phyloP scores from a whole-genome alignment of 2,888 invertebrate genomes.

The Parasteatoda lunata region DNA sequence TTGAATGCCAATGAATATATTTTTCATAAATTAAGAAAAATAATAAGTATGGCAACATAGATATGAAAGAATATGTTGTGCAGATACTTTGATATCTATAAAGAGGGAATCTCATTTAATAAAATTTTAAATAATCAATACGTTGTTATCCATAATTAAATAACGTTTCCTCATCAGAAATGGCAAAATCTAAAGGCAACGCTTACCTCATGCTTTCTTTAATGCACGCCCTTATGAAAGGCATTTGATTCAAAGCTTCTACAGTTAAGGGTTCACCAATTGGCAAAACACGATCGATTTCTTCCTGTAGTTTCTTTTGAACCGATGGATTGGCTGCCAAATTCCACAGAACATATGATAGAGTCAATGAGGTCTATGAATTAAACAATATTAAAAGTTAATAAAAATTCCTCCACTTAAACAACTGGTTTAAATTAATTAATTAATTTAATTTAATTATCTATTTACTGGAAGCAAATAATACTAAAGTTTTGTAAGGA shows the following conservation, averaged over 20 bases:
- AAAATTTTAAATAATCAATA: no score
- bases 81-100: no score
- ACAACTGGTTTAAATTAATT: background rate
- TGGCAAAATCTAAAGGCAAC: no score
- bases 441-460: background rate
- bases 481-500: background rate
- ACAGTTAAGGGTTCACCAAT: constrained; percentile 19
- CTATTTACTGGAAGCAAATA: background rate
- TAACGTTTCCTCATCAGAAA: no score
- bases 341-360: constrained; percentile 76
- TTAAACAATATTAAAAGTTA: background rate
- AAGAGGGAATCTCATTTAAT: no score
- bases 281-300: constrained; percentile 73
- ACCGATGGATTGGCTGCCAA: constrained; percentile 72
- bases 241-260: constrained; percentile 76
- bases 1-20: no score
- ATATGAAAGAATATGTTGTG: no score
- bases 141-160: no score
- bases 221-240: constrained; percentile 74
- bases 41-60: no score
- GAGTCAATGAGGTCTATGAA: constrained; percentile 76
- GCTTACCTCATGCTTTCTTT: constrained; percentile 77
- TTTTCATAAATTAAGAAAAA: no score
- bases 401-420: background rate
- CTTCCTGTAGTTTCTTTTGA: constrained; percentile 72